A percentile compares a stretch with the other conserved stretches of the same genome.
Evolutionary conservation across 2,888 invertebrate species (phyloP).

Genomic region (Diloba caeruleocephala): DNA sequence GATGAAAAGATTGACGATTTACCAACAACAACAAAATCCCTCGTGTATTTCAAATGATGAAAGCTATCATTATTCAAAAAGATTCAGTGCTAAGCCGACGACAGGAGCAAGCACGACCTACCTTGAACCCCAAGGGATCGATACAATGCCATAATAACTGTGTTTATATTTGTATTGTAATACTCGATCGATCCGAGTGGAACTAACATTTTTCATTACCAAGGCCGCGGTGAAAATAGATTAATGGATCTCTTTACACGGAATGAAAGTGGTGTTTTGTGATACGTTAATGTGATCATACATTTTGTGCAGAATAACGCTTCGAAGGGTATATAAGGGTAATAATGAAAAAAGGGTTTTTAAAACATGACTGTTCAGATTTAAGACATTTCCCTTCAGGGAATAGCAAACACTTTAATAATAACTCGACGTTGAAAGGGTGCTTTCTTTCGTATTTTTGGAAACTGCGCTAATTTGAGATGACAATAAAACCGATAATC

Average conservation of each 20-base stretch:
- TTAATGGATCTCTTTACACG: constrained; percentile 50
- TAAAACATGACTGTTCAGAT: constrained; percentile 23
- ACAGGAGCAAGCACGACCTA: constrained; percentile 54
- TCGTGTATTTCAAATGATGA: constrained; percentile 27
- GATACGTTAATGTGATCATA: constrained; percentile 40
- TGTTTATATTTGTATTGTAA: no score
- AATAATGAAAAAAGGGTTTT: constrained; percentile 16
- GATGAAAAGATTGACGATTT: constrained; percentile 12
- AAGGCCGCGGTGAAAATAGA: constrained; percentile 73
- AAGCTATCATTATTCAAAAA: constrained; percentile 41
- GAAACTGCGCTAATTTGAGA: constrained; percentile 18
- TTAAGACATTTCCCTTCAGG: constrained; percentile 9
- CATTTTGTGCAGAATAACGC: constrained; percentile 31
- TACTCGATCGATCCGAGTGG: constrained; percentile 57
- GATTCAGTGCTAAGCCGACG: constrained; percentile 34
- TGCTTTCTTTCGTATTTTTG: constrained; percentile 14
- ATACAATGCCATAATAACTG: constrained; percentile 58
- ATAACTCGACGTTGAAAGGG: constrained; percentile 1
- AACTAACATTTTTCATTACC: constrained; percentile 70
- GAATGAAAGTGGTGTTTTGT: constrained; percentile 46
- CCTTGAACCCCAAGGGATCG: constrained; percentile 71
- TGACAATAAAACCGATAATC: constrained; percentile 12
- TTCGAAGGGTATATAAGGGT: constrained; percentile 26
- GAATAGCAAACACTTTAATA: constrained; percentile 7
- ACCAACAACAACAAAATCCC: constrained; percentile 30